phyloP scores from a whole-genome alignment of 2,888 invertebrate genomes.

The Syritta pipiens region DNA sequence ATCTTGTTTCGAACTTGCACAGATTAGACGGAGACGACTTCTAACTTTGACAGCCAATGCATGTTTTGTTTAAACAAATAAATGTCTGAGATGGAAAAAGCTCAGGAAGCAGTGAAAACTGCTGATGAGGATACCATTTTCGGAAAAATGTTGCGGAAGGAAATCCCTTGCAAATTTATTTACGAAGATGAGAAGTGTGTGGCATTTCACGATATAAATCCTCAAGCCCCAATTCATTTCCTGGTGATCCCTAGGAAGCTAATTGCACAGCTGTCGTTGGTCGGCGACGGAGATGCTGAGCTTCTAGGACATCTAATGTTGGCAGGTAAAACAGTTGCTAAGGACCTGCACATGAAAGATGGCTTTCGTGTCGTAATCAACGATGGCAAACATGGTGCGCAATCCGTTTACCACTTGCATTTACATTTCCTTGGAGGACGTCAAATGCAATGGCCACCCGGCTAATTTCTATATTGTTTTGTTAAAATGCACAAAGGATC shows the following conservation, averaged over 20 bases:
- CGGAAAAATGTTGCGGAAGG: slow-evolving; percentile 94
- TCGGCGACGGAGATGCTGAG: slow-evolving; percentile 87
- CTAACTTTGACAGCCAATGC: no score
- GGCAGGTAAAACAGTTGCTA: slow-evolving; percentile 90
- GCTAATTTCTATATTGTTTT: no score
- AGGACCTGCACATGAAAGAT: slow-evolving; percentile 85
- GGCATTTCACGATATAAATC: no score
- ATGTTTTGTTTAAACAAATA: neutral
- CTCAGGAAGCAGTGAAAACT: slow-evolving; percentile 83
- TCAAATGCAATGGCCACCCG: slow-evolving; percentile 97
- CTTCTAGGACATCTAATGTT: slow-evolving; percentile 88
- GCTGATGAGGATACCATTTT: slow-evolving; percentile 92
- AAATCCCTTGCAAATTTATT: slow-evolving; percentile 95
- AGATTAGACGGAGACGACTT: no score
- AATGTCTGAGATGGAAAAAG: slow-evolving; percentile 86
- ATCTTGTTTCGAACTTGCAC: no score
- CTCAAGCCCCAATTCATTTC: slow-evolving; percentile 89
- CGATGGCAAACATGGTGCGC: slow-evolving; percentile 94
- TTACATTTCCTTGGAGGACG: slow-evolving; percentile 96
- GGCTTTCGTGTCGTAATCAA: slow-evolving; percentile 96
- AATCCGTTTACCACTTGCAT: slow-evolving; percentile 97
- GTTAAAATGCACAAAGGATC: no score
- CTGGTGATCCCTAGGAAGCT: slow-evolving; percentile 96
- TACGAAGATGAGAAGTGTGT: slow-evolving; percentile 96
- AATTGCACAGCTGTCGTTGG: slow-evolving; percentile 89